Evolutionary conservation across 2,113 vertebrate genomes (phyloP), one percentile per base, ranked within the genome.

Genomic region (Cepphus grylle): DNA sequence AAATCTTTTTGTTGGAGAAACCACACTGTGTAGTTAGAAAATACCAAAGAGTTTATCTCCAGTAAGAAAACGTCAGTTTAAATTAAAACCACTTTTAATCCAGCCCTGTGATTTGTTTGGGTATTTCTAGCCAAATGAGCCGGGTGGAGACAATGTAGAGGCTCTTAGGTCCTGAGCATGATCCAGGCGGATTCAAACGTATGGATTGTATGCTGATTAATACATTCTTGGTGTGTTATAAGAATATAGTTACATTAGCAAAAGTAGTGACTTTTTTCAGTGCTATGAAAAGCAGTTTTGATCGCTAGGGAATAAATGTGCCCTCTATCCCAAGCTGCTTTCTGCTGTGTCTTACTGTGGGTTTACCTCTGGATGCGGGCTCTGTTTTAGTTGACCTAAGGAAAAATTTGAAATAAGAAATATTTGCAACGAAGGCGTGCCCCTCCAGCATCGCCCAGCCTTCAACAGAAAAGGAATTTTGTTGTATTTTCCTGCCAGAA

Each of bases 161-260:
- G 55, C 55, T 27, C 47, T 49, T 19, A 6, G 32, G 25, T 32
- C 49, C 26, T 26, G 55, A 69, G 70, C 59, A 42, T 38, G 2
- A 1, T 42, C 20, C 80, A 42, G 73, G 8, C 59, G 0, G 12
- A 42, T 20, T 53, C 7, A 15, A 18, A 1, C 3, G 0, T 49
- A 4, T 3, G 55, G 18, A 26, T 30, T 27, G 4, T 71, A 3
- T 29, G 1, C 38, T 53, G 80, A 21, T 23, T 32, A 1, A 12
- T 8, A 6, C 29, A 3, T 38, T 55, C 55, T 30, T 32, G n/a
- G 40, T 15, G 6, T 61, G 4, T 26, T 50, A 1, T 3, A 23
- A 43, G 18, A 67, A 5, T 27, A 3, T 29, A 19, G 15, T 40
- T 66, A 15, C 29, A 8, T 34, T 6, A 71, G 42, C 25, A 43